These are phyloP conservation scores for Pristiophorus japonicus DNA, from an alignment of 2,113 vertebrate genomes.

Conservation along the genomic window DNA sequence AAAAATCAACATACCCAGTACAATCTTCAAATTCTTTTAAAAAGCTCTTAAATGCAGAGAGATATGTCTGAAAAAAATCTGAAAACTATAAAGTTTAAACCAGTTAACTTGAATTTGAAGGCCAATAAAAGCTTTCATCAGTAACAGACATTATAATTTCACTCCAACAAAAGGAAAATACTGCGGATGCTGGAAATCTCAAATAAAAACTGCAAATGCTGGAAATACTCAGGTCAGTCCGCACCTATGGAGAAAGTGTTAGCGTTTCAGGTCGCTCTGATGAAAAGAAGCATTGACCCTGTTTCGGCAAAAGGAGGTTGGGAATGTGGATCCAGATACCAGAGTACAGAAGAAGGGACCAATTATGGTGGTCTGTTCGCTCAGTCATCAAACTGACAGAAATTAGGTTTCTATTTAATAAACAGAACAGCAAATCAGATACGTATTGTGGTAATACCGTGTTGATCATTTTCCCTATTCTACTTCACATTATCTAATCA, in stretches of 20 bases:
- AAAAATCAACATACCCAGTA: not conserved
- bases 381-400: not conserved
- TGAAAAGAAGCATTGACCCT: too few relatives aligned
- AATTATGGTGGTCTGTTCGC: not conserved
- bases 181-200: not conserved
- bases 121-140: too few relatives aligned
- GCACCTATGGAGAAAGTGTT: too few relatives aligned
- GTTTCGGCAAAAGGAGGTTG: not conserved
- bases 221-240: too few relatives aligned
- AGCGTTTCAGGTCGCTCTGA: too few relatives aligned
- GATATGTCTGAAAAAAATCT: not conserved
- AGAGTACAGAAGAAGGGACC: not conserved
- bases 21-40: not conserved
- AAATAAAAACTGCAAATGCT: too few relatives aligned
- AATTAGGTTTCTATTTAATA: not conserved
- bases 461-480: not conserved
- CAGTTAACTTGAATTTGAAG: not conserved
- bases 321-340: not conserved
- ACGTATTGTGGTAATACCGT: not conserved
- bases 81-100: not conserved
- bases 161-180: not conserved
- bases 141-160: not conserved
- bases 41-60: not conserved
- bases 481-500: slow-evolving; percentile 2
- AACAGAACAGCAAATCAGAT: not conserved